Evolutionary conservation across 2,113 vertebrate genomes (phyloP).

Genomic region (Brachyhypopomus occidentalis): DNA sequence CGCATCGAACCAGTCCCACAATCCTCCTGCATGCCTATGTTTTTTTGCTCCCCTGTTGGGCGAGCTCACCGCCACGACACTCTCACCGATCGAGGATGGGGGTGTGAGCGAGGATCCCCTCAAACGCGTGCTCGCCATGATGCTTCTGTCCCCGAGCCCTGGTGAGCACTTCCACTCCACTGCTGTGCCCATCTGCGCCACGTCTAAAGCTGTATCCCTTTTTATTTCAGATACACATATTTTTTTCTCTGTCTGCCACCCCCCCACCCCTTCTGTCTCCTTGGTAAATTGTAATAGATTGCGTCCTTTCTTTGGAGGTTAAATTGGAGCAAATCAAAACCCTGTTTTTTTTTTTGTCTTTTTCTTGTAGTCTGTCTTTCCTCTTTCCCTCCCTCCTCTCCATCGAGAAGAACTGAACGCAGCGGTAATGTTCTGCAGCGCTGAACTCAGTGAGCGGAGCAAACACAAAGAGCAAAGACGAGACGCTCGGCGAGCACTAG

Average conservation of each 20-base stretch:
- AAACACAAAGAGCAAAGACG: conserved; percentile 68
- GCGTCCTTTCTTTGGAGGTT: conserved; percentile 58
- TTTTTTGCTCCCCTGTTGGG: conserved; percentile 64
- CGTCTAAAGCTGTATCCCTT: conserved; percentile 44
- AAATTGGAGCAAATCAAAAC: conserved; percentile 63
- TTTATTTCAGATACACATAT: conserved; percentile 29
- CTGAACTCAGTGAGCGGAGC: conserved; percentile 63
- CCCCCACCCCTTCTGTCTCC: conserved; percentile 36
- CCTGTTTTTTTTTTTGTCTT: conserved; percentile 30
- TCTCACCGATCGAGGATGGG: conserved; percentile 54
- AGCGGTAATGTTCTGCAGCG: conserved; percentile 60
- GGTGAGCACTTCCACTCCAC: conserved; percentile 47
- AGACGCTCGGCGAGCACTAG: conserved; percentile 65
- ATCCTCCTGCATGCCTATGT: conserved; percentile 32
- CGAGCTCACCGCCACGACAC: neutral
- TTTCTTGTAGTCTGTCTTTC: conserved; percentile 31
- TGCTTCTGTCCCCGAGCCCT: conserved; percentile 55
- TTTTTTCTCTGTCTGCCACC: conserved; percentile 49
- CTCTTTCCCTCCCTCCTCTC: conserved; percentile 53
- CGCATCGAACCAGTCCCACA: conserved; percentile 60
- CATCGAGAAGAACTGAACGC: conserved; percentile 64
- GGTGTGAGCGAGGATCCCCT: conserved; percentile 59
- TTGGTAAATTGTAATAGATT: conserved; percentile 55
- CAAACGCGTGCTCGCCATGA: conserved; percentile 58
- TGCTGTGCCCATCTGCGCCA: conserved; percentile 38